Evolutionary conservation across 2,113 vertebrate species (phyloP).

Genomic region (Ictalurus furcatus): DNA sequence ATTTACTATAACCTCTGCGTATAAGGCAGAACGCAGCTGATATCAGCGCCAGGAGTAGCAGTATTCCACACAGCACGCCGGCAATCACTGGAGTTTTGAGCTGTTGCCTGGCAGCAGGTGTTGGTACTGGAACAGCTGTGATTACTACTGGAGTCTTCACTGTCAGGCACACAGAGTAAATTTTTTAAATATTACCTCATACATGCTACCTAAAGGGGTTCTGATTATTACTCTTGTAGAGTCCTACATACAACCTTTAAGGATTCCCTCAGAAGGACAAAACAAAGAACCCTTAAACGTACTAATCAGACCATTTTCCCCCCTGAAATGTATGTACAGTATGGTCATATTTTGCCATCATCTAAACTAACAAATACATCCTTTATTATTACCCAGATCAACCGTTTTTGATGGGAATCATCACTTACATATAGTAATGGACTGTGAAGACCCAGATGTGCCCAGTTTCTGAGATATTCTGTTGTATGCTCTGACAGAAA

Average conservation of each 20-base stretch:
- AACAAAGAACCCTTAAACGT: neutral
- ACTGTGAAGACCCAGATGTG: conserved; percentile 43
- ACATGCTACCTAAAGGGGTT: neutral
- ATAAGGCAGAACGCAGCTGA: conserved; percentile 7
- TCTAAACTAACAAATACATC: neutral
- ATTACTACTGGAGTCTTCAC: conserved; percentile 54
- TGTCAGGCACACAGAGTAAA: conserved; percentile 37
- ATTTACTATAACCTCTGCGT: conserved; percentile 37
- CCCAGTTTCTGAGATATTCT: conserved; percentile 44
- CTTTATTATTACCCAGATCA: neutral
- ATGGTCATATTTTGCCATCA: neutral
- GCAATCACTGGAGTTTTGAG: conserved; percentile 16
- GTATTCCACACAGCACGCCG: conserved; percentile 36
- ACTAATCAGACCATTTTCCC: neutral
- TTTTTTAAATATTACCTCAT: neutral
- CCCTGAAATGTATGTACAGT: neutral
- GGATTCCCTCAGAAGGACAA: neutral
- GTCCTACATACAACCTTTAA: neutral
- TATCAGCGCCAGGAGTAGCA: conserved; percentile 54
- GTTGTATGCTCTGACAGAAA: conserved; percentile 65
- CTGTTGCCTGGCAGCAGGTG: neutral
- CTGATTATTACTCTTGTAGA: neutral
- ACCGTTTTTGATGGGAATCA: conserved; percentile 10
- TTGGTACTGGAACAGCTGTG: neutral
- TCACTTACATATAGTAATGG: conserved; percentile 60